Evolutionary conservation across 2,888 invertebrate species (phyloP).

Genomic region (Plebejus melissa): DNA sequence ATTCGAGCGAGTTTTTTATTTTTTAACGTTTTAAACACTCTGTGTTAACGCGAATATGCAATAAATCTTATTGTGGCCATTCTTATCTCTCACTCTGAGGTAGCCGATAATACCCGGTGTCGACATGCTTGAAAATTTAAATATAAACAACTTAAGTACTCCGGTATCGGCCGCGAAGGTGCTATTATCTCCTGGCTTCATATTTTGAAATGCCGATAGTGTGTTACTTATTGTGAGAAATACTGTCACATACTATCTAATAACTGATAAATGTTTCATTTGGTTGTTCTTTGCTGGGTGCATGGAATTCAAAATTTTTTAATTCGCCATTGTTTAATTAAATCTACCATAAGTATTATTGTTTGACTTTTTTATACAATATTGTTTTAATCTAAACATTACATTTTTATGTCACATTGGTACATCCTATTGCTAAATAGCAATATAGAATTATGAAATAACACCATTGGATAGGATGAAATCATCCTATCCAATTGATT

Average conservation of each 20-base stretch:
- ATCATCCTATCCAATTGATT: too few species aligned
- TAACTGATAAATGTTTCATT: neutral
- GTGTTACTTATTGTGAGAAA: conserved; percentile 27
- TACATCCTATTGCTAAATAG: too few species aligned
- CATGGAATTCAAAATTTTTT: neutral
- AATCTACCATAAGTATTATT: too few species aligned
- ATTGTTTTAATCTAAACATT: too few species aligned
- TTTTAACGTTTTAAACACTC: conserved; percentile 50
- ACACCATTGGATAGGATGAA: too few species aligned
- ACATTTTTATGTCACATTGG: too few species aligned
- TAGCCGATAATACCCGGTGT: conserved; percentile 65
- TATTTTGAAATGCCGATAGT: conserved; percentile 39
- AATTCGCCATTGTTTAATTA: neutral
- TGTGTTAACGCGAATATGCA: conserved; percentile 60
- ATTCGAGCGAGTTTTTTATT: conserved; percentile 52
- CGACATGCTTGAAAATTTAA: conserved; percentile 63
- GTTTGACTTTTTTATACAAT: too few species aligned
- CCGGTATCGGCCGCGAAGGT: conserved; percentile 44
- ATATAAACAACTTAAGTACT: conserved; percentile 62
- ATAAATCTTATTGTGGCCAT: conserved; percentile 71
- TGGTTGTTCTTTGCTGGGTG: neutral
- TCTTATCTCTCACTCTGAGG: conserved; percentile 64
- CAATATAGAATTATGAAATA: too few species aligned
- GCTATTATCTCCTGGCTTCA: conserved; percentile 43
- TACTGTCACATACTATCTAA: neutral